Evolutionary conservation across 2,888 invertebrate genomes (phyloP).

Genomic region (Orthonevra nobilis): DNA sequence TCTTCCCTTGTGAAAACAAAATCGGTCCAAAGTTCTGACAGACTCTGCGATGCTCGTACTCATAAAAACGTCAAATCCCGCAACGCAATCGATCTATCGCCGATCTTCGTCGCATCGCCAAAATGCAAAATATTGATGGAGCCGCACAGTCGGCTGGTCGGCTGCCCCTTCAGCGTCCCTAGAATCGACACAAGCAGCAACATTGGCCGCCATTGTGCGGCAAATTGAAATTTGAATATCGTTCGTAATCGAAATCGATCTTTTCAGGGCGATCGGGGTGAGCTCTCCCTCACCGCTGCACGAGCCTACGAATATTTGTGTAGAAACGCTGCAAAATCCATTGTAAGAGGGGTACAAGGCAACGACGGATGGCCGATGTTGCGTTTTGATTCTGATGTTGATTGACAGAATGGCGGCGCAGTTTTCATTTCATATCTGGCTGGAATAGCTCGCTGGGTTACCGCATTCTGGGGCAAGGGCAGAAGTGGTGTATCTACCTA

Average conservation of each 20-base stretch:
- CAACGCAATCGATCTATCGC: constrained; percentile 43
- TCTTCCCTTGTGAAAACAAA: constrained; percentile 49
- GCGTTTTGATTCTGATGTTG: constrained; percentile 51
- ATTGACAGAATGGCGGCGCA: constrained; percentile 69
- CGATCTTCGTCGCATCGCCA: not conserved
- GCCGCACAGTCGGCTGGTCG: constrained; percentile 20
- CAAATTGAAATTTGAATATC: constrained; percentile 58
- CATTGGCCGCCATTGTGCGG: constrained; percentile 19
- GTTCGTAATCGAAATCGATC: constrained; percentile 42
- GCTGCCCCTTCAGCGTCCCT: constrained; percentile 8
- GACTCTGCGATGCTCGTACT: constrained; percentile 1
- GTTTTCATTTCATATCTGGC: constrained; percentile 64
- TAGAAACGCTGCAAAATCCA: not conserved
- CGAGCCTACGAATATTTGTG: constrained; percentile 38
- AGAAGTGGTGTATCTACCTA: not conserved
- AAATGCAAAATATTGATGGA: constrained; percentile 20
- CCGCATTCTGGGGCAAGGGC: constrained; percentile 67
- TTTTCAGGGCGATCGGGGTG: constrained; percentile 4
- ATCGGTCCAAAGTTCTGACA: constrained; percentile 47
- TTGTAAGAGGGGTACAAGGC: constrained; percentile 4
- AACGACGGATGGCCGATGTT: constrained; percentile 33
- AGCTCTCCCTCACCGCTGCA: constrained; percentile 14
- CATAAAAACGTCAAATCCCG: constrained; percentile 52
- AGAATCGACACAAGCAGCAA: not conserved
- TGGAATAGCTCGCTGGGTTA: constrained; percentile 68